Base-by-base conservation (phyloP, 2,797 vertebrate species). In the Eulemur albifrons region DNA sequence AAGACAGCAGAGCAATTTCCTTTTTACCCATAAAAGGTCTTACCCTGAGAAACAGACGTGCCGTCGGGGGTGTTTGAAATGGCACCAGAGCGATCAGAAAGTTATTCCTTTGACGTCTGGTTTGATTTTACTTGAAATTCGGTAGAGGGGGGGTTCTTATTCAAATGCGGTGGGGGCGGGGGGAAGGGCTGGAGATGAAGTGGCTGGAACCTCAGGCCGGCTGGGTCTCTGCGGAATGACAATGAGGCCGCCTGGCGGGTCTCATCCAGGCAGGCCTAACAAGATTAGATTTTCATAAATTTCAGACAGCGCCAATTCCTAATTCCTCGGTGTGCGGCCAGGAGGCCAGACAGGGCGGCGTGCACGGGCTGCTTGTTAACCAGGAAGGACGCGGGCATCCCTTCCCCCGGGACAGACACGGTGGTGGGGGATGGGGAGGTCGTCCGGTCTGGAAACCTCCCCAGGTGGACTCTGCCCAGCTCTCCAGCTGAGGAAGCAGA, bases 281-380 rank as follows among this genome's bases (percentile, higher is more conserved):
- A 96, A 99, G 98, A 98, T 98, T 98, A 98, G 97, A 98, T 99
- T 99, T 98, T 98, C 98, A 98, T 98, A 97, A 90, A 98, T 98
- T 98, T 99, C 98, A 99, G 99, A 98, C 97, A 96, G 97, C 94
- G 96, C 30, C 88, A 97, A 97, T 97, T 97, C 96, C 98, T 96
- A 83, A 72, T 59, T 65, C 89, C 93, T 87, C 54, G 2, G 21
- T 97, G 97, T 52, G 94, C 80, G 59, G 93, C 88, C 97, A 48
- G 92, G 90, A 98, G 77, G 96, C 97, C 97, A 98, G 97, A 98
- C 98, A 93, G 96, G 95, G 94, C 93, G 15, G 52, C 63, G 50
- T 50, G 90, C 86, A 5, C 21, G 27, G 90, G 82, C 97, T 95
- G 97, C 96, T 97, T 82, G 96, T 94, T 92, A 96, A 67, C 98